Conservation (phyloP, 1,140 invertebrate genomes). For the Drosophila punjabiensis region DNA sequence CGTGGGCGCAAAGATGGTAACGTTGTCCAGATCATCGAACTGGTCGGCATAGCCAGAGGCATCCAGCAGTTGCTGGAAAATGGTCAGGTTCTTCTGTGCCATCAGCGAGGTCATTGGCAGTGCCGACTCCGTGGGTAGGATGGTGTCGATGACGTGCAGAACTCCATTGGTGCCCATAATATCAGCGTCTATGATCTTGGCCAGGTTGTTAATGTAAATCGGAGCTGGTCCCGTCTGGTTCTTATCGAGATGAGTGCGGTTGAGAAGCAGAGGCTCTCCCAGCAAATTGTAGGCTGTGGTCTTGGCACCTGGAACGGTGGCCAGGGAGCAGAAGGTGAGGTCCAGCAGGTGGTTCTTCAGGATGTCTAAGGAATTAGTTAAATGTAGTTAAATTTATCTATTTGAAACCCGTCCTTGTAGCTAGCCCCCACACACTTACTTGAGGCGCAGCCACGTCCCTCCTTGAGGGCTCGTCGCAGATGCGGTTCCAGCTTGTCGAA, state of each 20-base stretch:
- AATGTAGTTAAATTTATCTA: no score
- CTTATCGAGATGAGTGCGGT: slow-evolving; percentile 77
- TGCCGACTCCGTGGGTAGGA: slow-evolving; percentile 88
- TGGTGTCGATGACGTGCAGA: slow-evolving; percentile 89
- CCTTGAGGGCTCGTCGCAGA: slow-evolving; percentile 84
- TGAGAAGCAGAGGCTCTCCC: slow-evolving; percentile 86
- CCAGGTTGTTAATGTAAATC: slow-evolving; percentile 85
- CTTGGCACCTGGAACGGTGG: slow-evolving; percentile 87
- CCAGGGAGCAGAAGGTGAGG: slow-evolving; percentile 88
- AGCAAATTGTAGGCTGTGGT: slow-evolving; percentile 87
- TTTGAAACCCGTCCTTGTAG: no score
- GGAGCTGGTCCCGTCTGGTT: slow-evolving; percentile 53
- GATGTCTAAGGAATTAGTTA: slow-evolving; percentile 85
- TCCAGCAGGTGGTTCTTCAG: slow-evolving; percentile 89
- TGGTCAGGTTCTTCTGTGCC: slow-evolving; percentile 86
- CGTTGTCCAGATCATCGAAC: slow-evolving; percentile 87
- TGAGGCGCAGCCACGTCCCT: slow-evolving; percentile 86
- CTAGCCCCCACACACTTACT: slow-evolving; percentile 79
- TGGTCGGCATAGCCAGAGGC: slow-evolving; percentile 87
- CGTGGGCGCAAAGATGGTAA: slow-evolving; percentile 88
- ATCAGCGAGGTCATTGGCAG: slow-evolving; percentile 85
- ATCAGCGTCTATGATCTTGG: slow-evolving; percentile 85
- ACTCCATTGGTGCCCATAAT: slow-evolving; percentile 90
- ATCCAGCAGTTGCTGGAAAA: slow-evolving; percentile 86
- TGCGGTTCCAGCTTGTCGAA: slow-evolving; percentile 86